Conservation (phyloP, 1,140 invertebrate species). For the Ips nitidus region DNA sequence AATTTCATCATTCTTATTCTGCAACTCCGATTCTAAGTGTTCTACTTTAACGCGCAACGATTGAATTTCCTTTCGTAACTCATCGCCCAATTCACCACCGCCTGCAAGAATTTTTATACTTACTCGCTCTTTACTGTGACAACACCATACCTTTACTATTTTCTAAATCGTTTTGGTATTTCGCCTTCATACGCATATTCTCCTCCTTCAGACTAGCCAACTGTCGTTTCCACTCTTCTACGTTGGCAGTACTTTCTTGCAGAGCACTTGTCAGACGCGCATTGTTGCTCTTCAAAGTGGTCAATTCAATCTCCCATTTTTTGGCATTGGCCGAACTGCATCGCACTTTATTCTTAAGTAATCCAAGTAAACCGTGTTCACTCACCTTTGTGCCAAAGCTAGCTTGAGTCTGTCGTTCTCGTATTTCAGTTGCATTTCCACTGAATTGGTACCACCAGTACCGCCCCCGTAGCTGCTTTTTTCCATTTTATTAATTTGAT, state of each 20-base stretch:
- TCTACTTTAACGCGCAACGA: slow-evolving; percentile 73
- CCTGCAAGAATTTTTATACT: slow-evolving; percentile 40
- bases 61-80: slow-evolving; percentile 60
- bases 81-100: slow-evolving; percentile 53
- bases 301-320: slow-evolving; percentile 97
- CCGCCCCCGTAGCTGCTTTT: slow-evolving; percentile 50
- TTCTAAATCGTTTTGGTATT: slow-evolving; percentile 69
- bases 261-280: slow-evolving; percentile 90
- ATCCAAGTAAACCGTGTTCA: not conserved
- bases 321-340: slow-evolving; percentile 93
- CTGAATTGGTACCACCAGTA: slow-evolving; percentile 53
- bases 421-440: slow-evolving; percentile 92
- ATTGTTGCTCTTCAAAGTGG: slow-evolving; percentile 96
- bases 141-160: slow-evolving; percentile 61
- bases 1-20: slow-evolving; percentile 78
- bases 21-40: slow-evolving; percentile 72
- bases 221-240: slow-evolving; percentile 98
- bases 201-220: slow-evolving; percentile 95
- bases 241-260: slow-evolving; percentile 96
- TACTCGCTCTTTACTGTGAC: not conserved
- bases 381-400: slow-evolving; percentile 89
- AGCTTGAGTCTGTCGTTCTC: slow-evolving; percentile 96
- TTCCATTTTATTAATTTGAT: slow-evolving; percentile 53
- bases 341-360: slow-evolving; percentile 32
- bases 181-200: slow-evolving; percentile 84